Evolutionary conservation across 2,888 invertebrate genomes (phyloP), one percentile per base, ranked within the genome.

Genomic region (Diabrotica balteata): DNA sequence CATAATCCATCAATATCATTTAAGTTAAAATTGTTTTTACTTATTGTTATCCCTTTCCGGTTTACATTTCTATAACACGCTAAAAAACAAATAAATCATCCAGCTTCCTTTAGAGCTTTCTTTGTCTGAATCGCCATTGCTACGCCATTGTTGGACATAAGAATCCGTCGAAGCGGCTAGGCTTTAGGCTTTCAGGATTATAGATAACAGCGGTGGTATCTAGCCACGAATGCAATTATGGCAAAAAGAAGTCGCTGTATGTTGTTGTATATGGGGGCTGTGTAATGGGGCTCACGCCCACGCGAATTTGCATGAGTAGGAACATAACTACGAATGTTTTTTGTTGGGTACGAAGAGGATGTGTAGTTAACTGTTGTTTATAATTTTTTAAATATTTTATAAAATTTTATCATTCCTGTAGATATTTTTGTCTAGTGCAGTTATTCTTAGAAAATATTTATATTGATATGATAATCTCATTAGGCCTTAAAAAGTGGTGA

Each of bases 181-280:
- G 54, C 53, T 53, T 8, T 68, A 71, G 66, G 64, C 59, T 58
- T 57, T 57, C 64, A 55, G 59, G 59, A 63, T 52, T 59, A 44
- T 45, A 68, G 71, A 71, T 71, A 71, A 68, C 54, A 63, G 59
- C 64, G 46, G 50, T 57, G 59, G 46, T 66, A 71, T 71, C 63
- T 68, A 68, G 60, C 63, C 63, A 65, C 64, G 71, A 67, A 62
- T 55, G 62, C 66, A 62, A 68, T 70, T 68, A 66, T 51, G 57
- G 63, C 47, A 55, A 69, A 66, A 69, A 66, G 63, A 72, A 69
- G 43, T 61, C 49, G 57, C 22, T 54, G 17, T n/a, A 43, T 57
- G 42, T 49, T 46, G 62, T 54, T 42, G 61, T 61, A 53, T 44
- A 54, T 62, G 49, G 47, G 47, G 62, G 54, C 47, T n/a, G 11